These are phyloP conservation scores for Rugalucina vietnamica DNA, from an alignment of 2,888 invertebrate species.

Conservation along the genomic window DNA sequence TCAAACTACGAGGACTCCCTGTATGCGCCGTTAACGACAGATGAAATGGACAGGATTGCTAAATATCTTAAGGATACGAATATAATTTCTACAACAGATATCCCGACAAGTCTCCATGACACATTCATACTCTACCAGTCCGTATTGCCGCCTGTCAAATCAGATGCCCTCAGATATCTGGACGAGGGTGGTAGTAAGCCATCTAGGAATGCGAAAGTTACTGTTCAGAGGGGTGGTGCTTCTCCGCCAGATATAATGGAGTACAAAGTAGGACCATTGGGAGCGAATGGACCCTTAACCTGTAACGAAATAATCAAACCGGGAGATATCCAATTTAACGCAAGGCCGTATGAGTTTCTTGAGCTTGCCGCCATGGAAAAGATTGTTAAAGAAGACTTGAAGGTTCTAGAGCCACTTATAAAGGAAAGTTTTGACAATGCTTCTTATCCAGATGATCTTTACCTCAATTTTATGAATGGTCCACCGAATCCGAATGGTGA, in stretches of 20 bases:
- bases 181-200: conserved; percentile 61
- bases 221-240: conserved; percentile 57
- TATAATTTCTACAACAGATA: conserved; percentile 44
- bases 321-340: conserved; percentile 65
- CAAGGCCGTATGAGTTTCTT: conserved; percentile 63
- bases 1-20: conserved; percentile 48
- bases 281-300: conserved; percentile 24
- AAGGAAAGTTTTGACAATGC: conserved; percentile 67
- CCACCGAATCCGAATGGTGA: conserved; percentile 52
- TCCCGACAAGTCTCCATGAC: conserved; percentile 46
- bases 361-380: conserved; percentile 56
- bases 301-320: conserved; percentile 28
- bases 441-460: conserved; percentile 55
- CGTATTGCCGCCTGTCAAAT: conserved; percentile 61
- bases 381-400: conserved; percentile 46
- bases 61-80: conserved; percentile 32
- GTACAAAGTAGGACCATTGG: conserved; percentile 69
- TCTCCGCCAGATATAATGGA: conserved; percentile 64
- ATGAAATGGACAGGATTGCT: conserved; percentile 59
- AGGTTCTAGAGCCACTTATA: conserved; percentile 49
- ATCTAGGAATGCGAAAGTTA: conserved; percentile 62
- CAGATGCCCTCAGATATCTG: conserved; percentile 56
- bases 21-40: conserved; percentile 58
- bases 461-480: conserved; percentile 51
- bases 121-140: conserved; percentile 63